Percentiles rank a stretch among this genome's conserved stretches.
These are phyloP conservation scores for Odontophorus gujanensis DNA, from an alignment of 2,113 vertebrate genomes.

Conservation along the genomic window DNA sequence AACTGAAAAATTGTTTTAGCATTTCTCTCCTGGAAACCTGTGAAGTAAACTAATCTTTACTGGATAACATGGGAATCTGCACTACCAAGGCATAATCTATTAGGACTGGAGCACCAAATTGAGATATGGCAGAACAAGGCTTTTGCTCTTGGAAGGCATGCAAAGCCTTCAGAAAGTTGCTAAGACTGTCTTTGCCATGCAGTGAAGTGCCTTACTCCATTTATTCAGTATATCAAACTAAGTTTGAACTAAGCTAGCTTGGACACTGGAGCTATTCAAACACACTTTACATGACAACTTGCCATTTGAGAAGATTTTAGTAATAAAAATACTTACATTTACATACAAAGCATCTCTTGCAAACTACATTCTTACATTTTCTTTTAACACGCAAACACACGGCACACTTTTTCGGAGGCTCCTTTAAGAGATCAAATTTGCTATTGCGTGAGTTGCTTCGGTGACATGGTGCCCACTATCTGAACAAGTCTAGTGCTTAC, in stretches of 20 bases:
- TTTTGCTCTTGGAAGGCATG: neutral
- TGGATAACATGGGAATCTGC: neutral
- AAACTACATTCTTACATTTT: neutral
- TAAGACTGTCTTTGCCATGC: neutral
- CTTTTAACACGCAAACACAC: neutral
- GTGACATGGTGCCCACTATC: fast-evolving
- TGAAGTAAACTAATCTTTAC: neutral
- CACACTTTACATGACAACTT: neutral
- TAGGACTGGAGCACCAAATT: neutral
- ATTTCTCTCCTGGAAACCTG: neutral
- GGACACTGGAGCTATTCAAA: neutral
- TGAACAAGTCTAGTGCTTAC: neutral
- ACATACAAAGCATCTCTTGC: neutral
- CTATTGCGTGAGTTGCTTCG: neutral
- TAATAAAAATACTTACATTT: neutral
- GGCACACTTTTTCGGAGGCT: neutral
- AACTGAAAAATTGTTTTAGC: neutral
- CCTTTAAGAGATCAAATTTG: neutral
- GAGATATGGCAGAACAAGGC: neutral
- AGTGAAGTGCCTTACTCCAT: neutral
- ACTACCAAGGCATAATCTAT: neutral
- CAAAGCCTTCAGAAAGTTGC: neutral
- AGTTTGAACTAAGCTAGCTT: neutral
- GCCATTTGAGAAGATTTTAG: neutral
- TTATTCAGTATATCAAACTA: neutral